Evolutionary conservation across 1,140 invertebrate genomes (phyloP).

Genomic region (Drosophila malerkotliana): DNA sequence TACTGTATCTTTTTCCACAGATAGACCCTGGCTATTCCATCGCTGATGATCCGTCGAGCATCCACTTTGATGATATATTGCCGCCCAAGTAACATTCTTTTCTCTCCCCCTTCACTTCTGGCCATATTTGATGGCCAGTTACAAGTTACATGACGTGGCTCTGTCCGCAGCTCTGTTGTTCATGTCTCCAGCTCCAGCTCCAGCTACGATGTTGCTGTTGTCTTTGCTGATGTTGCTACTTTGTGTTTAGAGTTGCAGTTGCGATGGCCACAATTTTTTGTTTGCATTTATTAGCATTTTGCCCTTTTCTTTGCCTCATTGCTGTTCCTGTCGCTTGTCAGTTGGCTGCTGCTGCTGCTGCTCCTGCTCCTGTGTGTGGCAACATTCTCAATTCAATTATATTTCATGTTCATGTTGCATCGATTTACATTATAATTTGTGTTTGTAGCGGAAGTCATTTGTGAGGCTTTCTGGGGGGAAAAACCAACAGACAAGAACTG

Average conservation of each 20-base stretch:
- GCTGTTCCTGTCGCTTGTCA: conserved; percentile 61
- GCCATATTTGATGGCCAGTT: conserved; percentile 75
- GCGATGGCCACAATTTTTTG: conserved; percentile 31
- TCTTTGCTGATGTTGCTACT: conserved; percentile 55
- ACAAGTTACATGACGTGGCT: conserved; percentile 73
- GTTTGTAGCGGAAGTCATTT: conserved; percentile 79
- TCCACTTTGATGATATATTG: conserved; percentile 78
- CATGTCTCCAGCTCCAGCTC: conserved; percentile 35
- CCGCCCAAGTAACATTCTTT: conserved; percentile 55
- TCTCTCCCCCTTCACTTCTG: conserved; percentile 19
- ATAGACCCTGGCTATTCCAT: neutral
- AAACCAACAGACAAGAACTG: conserved; percentile 13
- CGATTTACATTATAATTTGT: conserved; percentile 82
- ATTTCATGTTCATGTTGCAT: conserved; percentile 82
- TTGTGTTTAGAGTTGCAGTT: conserved; percentile 57
- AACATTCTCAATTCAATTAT: conserved; percentile 82
- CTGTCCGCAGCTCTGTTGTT: conserved; percentile 48
- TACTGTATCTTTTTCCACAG: conserved; percentile 10
- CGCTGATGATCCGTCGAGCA: conserved; percentile 46
- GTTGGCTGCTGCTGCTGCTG: conserved; percentile 27
- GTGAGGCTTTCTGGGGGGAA: conserved; percentile 36
- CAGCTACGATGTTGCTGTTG: conserved; percentile 28
- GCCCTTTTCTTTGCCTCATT: conserved; percentile 55
- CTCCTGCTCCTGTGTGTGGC: conserved; percentile 71
- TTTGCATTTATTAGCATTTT: conserved; percentile 80